A percentile compares a stretch with the other conserved stretches of the same genome.
These are phyloP conservation scores for Antitype chi DNA, from an alignment of 2,888 invertebrate species.

Conservation along the genomic window DNA sequence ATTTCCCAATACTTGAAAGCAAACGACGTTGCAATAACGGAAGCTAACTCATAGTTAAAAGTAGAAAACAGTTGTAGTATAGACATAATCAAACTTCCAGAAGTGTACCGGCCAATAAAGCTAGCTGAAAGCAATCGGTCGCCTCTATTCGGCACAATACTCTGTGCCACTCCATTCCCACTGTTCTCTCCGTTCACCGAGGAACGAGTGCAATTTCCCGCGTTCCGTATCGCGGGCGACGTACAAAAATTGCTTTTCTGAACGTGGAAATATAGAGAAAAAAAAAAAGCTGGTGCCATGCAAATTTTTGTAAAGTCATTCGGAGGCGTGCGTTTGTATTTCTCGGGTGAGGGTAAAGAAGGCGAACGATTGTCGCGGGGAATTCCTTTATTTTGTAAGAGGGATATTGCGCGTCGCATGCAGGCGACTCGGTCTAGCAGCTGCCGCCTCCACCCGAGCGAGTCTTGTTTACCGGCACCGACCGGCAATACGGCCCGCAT, in stretches of 20 bases:
- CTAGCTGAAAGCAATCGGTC: constrained; percentile 83
- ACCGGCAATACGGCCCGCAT: constrained; percentile 79
- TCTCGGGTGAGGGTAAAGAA: constrained; percentile 87
- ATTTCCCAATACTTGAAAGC: constrained; percentile 24
- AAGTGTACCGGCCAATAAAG: constrained; percentile 82
- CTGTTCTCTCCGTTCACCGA: constrained; percentile 82
- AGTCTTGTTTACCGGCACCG: constrained; percentile 84
- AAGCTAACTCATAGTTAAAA: constrained; percentile 46
- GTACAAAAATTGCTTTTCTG: constrained; percentile 90
- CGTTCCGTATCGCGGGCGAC: constrained; percentile 86
- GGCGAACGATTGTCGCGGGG: constrained; percentile 89
- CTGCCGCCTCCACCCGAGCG: constrained; percentile 79
- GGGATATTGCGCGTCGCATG: constrained; percentile 90
- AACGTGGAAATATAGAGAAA: constrained; percentile 87
- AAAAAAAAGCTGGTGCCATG: constrained; percentile 84
- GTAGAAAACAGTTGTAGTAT: constrained; percentile 59
- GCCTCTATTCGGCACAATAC: constrained; percentile 82
- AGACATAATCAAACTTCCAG: constrained; percentile 70
- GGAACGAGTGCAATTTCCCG: constrained; percentile 89
- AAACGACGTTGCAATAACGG: constrained; percentile 37
- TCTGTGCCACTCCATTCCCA: constrained; percentile 83
- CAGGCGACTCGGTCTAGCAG: constrained; percentile 82
- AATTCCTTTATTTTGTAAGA: constrained; percentile 89
- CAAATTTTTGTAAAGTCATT: constrained; percentile 91
- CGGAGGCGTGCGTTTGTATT: constrained; percentile 90